phyloP scores from a whole-genome alignment of 2,888 invertebrate species.

The Lithosia quadra region DNA sequence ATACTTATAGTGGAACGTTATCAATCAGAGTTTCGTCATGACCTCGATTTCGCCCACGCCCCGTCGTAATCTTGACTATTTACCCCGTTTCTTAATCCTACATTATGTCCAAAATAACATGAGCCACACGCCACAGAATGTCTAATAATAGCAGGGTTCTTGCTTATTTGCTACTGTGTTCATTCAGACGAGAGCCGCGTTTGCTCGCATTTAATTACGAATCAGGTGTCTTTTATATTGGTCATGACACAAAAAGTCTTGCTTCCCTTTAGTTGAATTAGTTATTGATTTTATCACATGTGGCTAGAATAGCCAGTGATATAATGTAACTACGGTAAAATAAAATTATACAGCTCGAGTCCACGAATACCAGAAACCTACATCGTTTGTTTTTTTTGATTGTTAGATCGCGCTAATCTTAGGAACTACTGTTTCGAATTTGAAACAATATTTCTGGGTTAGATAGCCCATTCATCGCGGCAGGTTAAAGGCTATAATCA shows the following conservation, averaged over 20 bases:
- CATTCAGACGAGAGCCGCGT: slow-evolving; percentile 44
- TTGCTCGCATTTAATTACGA: slow-evolving; percentile 25
- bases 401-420: too few relatives aligned
- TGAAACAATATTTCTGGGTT: too few relatives aligned
- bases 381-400: too few relatives aligned
- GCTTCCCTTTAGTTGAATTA: slow-evolving; percentile 62
- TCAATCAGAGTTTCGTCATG: slow-evolving; percentile 83
- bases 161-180: slow-evolving; percentile 42
- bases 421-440: neutral
- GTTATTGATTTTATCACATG: slow-evolving; percentile 51
- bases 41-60: slow-evolving; percentile 80
- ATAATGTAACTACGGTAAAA: slow-evolving; percentile 43
- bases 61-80: slow-evolving; percentile 77
- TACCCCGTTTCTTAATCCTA: slow-evolving; percentile 81
- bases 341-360: too few relatives aligned
- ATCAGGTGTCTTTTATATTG: slow-evolving; percentile 43
- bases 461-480: too few relatives aligned
- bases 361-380: too few relatives aligned
- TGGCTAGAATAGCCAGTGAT: slow-evolving; percentile 55
- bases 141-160: slow-evolving; percentile 42
- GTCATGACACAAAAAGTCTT: slow-evolving; percentile 51
- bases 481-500: too few relatives aligned
- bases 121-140: slow-evolving; percentile 41
- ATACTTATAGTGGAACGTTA: slow-evolving; percentile 72
- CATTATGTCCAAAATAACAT: slow-evolving; percentile 58